These are phyloP conservation scores for Hyposoter dolosus DNA, from an alignment of 2,888 invertebrate species.

Conservation along the genomic window DNA sequence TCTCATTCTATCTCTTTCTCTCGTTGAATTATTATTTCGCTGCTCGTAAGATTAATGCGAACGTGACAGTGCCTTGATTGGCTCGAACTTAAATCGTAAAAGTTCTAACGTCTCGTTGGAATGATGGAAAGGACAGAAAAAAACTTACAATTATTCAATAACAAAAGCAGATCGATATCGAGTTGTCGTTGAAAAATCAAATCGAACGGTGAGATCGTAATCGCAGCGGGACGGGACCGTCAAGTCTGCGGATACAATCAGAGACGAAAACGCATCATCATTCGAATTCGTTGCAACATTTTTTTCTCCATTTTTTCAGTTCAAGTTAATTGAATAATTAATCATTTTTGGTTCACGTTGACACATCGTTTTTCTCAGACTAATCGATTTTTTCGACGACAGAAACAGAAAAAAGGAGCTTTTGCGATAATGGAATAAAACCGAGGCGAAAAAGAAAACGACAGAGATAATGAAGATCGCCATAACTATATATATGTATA, in stretches of 20 bases:
- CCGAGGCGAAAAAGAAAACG: constrained; percentile 45
- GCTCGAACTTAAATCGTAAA: constrained; percentile 34
- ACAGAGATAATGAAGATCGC: constrained; percentile 27
- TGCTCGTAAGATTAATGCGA: constrained; percentile 28
- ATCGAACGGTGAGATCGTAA: not conserved
- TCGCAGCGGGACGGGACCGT: not conserved
- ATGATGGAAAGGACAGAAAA: not conserved
- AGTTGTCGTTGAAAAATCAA: constrained; percentile 1
- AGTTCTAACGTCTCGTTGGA: constrained; percentile 28
- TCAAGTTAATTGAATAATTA: not conserved
- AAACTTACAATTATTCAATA: not conserved
- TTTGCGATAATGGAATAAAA: constrained; percentile 57
- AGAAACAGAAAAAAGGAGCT: constrained; percentile 16
- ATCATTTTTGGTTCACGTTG: not conserved
- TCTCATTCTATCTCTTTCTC: constrained; percentile 10
- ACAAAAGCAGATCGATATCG: constrained; percentile 7
- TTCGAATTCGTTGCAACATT: not conserved
- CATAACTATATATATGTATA: not conserved
- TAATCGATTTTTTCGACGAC: not conserved
- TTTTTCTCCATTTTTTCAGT: not conserved
- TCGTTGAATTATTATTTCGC: constrained; percentile 59
- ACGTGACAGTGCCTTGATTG: constrained; percentile 37
- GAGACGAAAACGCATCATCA: not conserved
- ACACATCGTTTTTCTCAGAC: not conserved
- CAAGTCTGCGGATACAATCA: no score